phyloP scores from a whole-genome alignment of 2,797 vertebrate genomes.

The Etheostoma nigrum region DNA sequence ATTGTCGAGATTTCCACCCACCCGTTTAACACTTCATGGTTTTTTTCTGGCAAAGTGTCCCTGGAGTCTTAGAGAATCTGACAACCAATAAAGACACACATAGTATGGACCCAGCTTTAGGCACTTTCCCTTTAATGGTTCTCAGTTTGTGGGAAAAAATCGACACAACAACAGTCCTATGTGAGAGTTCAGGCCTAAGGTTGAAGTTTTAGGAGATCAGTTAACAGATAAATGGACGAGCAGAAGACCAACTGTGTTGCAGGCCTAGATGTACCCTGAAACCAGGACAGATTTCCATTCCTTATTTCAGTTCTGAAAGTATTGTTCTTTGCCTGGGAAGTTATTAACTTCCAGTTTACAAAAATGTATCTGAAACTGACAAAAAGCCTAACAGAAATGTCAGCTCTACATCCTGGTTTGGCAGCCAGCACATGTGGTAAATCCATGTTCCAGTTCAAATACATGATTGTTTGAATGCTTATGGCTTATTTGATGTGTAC shows the following conservation, averaged over 20 bases:
- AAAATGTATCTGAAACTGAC: conserved; percentile 42
- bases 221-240: not conserved
- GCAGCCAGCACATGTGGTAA: conserved; percentile 29
- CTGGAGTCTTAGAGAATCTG: conserved; percentile 24
- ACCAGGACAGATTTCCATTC: conserved; percentile 26
- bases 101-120: conserved; percentile 24
- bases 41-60: conserved; percentile 50
- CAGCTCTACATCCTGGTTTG: conserved; percentile 27
- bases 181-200: conserved; percentile 6
- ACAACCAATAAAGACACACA: conserved; percentile 24
- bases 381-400: conserved; percentile 27
- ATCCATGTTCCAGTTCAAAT: conserved; percentile 19
- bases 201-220: conserved; percentile 11
- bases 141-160: conserved; percentile 11
- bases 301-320: conserved; percentile 33
- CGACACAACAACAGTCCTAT: conserved; percentile 6
- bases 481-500: conserved; percentile 15
- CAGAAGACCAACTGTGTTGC: conserved; percentile 2
- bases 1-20: conserved; percentile 43
- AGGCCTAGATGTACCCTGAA: conserved; percentile 5
- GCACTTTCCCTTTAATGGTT: conserved; percentile 25
- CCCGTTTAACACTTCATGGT: conserved; percentile 33
- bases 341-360: conserved; percentile 13
- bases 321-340: conserved; percentile 10
- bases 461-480: conserved; percentile 35